phyloP scores from a whole-genome alignment of 2,797 vertebrate genomes.

The Silurus lanzhouensis region DNA sequence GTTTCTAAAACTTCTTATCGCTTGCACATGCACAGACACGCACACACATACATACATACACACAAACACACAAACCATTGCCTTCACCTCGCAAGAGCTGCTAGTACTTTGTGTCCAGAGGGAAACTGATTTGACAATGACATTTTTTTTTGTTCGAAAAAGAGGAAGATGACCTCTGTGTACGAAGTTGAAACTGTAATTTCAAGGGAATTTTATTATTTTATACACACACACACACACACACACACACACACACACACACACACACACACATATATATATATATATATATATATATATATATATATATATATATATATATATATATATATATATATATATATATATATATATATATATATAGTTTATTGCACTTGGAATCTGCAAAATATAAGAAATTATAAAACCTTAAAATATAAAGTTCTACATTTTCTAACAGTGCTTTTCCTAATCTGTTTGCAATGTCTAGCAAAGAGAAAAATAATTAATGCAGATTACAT shows the following conservation, averaged over 20 bases:
- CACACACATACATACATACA: constrained; percentile 17
- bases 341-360: no score
- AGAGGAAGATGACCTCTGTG: constrained; percentile 18
- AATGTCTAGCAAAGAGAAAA: not conserved
- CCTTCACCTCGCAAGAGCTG: constrained; percentile 47
- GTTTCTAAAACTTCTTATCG: constrained; percentile 49
- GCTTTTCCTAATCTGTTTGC: not conserved
- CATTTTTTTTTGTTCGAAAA: constrained; percentile 29
- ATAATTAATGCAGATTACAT: not conserved
- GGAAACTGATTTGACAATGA: constrained; percentile 23
- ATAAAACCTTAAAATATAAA: not conserved
- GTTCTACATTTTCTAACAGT: no score
- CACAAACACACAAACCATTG: constrained; percentile 24
- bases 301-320: no score
- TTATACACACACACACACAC: no score
- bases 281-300: no score
- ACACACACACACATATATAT: no score
- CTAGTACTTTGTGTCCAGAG: constrained; percentile 47
- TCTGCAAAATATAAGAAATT: not conserved
- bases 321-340: no score
- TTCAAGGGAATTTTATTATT: not conserved
- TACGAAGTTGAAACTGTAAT: not conserved
- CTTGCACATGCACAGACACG: constrained; percentile 34
- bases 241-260: no score
- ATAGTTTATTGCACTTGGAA: not conserved